These are phyloP conservation scores for Glaucomys volans DNA, from an alignment of 2,113 vertebrate genomes.

Conservation along the genomic window DNA sequence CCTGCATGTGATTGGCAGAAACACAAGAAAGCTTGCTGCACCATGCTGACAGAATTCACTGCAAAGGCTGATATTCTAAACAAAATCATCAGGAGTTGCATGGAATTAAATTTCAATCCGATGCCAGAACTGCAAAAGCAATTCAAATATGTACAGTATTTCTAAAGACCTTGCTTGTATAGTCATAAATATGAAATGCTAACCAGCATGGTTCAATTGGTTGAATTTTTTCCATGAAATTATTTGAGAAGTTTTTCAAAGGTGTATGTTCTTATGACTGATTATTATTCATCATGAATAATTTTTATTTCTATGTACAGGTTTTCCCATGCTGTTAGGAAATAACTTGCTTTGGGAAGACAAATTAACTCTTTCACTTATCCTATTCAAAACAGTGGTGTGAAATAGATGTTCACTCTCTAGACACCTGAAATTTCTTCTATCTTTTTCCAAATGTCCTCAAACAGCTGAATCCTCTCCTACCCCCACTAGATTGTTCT, in stretches of 20 bases:
- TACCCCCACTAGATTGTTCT: not conserved
- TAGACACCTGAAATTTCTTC: not conserved
- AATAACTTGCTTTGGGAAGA: slow-evolving; percentile 29
- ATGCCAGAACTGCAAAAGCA: slow-evolving; percentile 9
- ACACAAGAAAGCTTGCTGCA: slow-evolving; percentile 38
- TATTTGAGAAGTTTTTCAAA: slow-evolving; percentile 18
- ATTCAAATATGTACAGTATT: slow-evolving; percentile 42
- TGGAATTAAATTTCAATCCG: slow-evolving; percentile 69
- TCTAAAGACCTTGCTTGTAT: slow-evolving; percentile 25
- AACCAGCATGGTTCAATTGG: slow-evolving; percentile 9
- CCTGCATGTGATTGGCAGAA: slow-evolving; percentile 57
- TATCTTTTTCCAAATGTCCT: not conserved
- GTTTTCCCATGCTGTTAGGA: not conserved
- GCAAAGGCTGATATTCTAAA: slow-evolving; percentile 41
- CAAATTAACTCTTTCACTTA: slow-evolving; percentile 31
- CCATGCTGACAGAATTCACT: slow-evolving; percentile 29
- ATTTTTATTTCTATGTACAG: slow-evolving; percentile 45
- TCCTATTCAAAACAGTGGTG: not conserved
- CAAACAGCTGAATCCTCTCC: not conserved
- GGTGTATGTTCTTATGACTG: slow-evolving; percentile 14
- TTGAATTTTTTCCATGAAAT: slow-evolving; percentile 57
- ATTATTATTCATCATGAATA: slow-evolving; percentile 53
- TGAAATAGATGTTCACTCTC: not conserved
- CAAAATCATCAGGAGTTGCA: slow-evolving; percentile 64
- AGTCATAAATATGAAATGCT: slow-evolving; percentile 60